Percentiles rank a stretch among this genome's conserved stretches.
Evolutionary conservation across 2,797 vertebrate species (phyloP).

Genomic region (Anguilla pacifica): DNA sequence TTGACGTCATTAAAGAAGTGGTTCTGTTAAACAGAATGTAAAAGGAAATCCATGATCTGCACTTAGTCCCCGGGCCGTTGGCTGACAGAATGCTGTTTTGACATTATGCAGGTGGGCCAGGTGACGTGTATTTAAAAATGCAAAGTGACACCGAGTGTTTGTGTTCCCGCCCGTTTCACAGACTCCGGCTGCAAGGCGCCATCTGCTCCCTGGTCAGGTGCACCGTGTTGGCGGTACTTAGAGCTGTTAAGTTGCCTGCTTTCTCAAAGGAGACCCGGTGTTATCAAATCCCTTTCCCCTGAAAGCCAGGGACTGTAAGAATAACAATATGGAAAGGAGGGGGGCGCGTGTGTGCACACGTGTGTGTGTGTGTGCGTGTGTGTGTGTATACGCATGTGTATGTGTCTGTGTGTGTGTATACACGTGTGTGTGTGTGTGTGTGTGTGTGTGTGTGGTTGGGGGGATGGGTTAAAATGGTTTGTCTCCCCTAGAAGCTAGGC

Average conservation of each 20-base stretch:
- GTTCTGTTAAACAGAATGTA: conserved; percentile 52
- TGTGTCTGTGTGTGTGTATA: not conserved
- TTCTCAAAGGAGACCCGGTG: conserved; percentile 85
- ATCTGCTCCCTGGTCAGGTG: conserved; percentile 83
- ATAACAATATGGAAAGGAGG: conserved; percentile 73
- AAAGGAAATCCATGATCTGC: conserved; percentile 56
- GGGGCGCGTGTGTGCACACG: not conserved
- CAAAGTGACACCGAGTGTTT: conserved; percentile 78
- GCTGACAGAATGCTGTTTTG: conserved; percentile 58
- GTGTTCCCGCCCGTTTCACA: conserved; percentile 64
- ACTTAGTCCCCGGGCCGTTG: conserved; percentile 50
- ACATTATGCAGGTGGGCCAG: conserved; percentile 68
- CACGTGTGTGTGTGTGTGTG: conserved; percentile 33
- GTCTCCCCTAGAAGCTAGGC: conserved; percentile 75
- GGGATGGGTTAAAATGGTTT: conserved; percentile 89
- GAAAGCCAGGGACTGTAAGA: conserved; percentile 65
- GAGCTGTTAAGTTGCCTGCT: conserved; percentile 82
- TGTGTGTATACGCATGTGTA: not conserved
- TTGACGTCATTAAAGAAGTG: conserved; percentile 38
- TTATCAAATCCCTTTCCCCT: conserved; percentile 85
- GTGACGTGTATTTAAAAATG: conserved; percentile 74
- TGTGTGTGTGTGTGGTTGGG: conserved; percentile 37
- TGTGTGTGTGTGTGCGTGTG: not conserved
- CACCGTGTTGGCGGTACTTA: conserved; percentile 78
- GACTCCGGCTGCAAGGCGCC: conserved; percentile 68